Percentiles rank a stretch among this genome's conserved stretches.
Evolutionary conservation across 2,888 invertebrate species (phyloP).

Genomic region (Trichacis sp.): DNA sequence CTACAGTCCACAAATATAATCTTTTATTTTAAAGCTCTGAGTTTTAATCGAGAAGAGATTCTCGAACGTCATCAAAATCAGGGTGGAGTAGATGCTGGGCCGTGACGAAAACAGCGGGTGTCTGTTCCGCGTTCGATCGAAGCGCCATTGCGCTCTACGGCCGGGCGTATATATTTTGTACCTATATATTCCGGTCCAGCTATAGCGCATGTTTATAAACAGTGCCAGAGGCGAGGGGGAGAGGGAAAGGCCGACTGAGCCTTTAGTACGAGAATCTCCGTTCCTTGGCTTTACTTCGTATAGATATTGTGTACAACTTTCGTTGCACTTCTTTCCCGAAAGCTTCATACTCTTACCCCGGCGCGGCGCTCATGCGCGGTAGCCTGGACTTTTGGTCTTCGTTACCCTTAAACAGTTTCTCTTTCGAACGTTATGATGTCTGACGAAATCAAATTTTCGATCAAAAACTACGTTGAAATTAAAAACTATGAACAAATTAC

Average conservation of each 20-base stretch:
- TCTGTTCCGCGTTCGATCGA: slow-evolving; percentile 22
- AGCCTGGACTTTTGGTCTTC: slow-evolving; percentile 2
- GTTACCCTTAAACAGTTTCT: too few relatives aligned
- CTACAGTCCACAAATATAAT: too few relatives aligned
- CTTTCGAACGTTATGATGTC: too few relatives aligned
- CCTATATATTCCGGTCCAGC: slow-evolving; percentile 11
- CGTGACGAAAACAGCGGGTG: slow-evolving; percentile 13
- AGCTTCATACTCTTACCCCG: too few relatives aligned
- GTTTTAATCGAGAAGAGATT: too few relatives aligned
- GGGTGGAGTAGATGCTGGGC: slow-evolving; percentile 16
- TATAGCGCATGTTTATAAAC: slow-evolving; percentile 13
- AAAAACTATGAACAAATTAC: too few relatives aligned
- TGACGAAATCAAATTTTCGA: too few relatives aligned
- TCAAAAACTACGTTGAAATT: too few relatives aligned
- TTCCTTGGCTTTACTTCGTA: not conserved
- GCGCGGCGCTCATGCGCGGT: slow-evolving; percentile 1
- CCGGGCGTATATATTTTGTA: slow-evolving; percentile 3
- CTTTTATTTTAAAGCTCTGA: too few relatives aligned
- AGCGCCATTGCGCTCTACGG: slow-evolving; percentile 4
- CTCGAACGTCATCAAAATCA: slow-evolving; percentile 25
- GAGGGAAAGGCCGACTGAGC: slow-evolving; percentile 2
- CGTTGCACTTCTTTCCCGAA: slow-evolving; percentile 6
- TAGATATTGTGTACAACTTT: too few relatives aligned
- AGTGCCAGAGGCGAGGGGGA: not conserved
- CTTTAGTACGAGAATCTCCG: not conserved